These are phyloP conservation scores for Paragorgia papillata DNA, from an alignment of 92 coral and sea anemone genomes.

Conservation along the genomic window DNA sequence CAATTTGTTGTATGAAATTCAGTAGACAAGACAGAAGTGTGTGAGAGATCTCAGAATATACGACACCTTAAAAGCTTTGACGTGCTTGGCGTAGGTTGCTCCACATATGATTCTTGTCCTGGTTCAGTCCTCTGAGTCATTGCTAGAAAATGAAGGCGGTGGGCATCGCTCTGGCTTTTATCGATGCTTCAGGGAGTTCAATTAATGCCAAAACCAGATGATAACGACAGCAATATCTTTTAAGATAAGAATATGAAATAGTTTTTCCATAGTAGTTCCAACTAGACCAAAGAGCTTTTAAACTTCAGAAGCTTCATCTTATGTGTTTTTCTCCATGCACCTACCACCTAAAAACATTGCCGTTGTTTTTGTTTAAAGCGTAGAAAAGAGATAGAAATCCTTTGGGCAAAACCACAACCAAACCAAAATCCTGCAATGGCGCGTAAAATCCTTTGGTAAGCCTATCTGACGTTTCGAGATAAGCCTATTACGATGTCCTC, in stretches of 20 bases:
- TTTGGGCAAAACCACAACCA: background rate
- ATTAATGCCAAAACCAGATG: conserved; percentile 50
- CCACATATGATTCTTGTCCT: background rate
- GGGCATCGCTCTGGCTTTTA: conserved; percentile 34
- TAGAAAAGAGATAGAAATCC: background rate
- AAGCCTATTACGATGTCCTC: conserved; percentile 36
- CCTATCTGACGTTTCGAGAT: conserved; percentile 48
- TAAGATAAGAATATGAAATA: conserved; percentile 36
- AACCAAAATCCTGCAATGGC: conserved; percentile 20
- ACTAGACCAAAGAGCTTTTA: background rate
- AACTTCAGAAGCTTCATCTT: background rate
- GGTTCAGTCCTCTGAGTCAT: conserved; percentile 6
- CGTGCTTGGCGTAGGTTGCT: background rate
- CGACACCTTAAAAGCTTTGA: conserved; percentile 15
- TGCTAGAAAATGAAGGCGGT: conserved; percentile 29
- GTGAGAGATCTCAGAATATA: background rate
- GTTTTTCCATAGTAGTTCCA: conserved; percentile 13
- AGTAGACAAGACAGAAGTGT: background rate
- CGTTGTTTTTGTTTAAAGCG: background rate
- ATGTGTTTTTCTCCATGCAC: background rate
- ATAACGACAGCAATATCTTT: conserved; percentile 34
- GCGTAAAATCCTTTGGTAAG: conserved; percentile 42
- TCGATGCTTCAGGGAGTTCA: conserved; percentile 37
- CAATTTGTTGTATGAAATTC: background rate
- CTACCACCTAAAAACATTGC: background rate